Conservation (phyloP, 2,797 vertebrate genomes). For the Linurgus olivaceus region DNA sequence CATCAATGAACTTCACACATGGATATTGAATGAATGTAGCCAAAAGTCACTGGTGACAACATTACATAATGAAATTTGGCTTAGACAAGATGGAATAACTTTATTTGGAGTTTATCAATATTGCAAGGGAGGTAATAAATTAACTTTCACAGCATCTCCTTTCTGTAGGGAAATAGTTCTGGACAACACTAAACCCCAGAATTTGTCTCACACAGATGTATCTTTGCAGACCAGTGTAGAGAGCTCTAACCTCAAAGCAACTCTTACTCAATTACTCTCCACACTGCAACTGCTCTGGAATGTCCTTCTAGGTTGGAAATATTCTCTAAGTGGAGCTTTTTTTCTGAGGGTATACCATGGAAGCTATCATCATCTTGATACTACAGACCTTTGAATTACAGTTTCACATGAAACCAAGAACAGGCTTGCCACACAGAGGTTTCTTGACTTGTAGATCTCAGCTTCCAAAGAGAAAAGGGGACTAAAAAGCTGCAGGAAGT, state of each 20-base stretch:
- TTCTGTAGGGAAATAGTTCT: not conserved
- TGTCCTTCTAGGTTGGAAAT: not conserved
- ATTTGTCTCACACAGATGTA: not conserved
- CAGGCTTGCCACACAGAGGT: not conserved
- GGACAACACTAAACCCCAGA: not conserved
- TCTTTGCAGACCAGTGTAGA: not conserved
- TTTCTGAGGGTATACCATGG: not conserved
- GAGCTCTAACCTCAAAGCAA: not conserved
- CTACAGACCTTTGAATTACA: not conserved
- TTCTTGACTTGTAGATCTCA: not conserved
- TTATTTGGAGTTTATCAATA: not conserved
- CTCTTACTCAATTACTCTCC: not conserved
- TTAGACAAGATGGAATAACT: not conserved
- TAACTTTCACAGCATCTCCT: not conserved
- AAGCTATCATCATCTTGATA: not conserved
- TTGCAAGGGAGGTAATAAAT: not conserved
- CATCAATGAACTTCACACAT: not conserved
- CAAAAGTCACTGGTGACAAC: not conserved
- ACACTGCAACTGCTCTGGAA: not conserved
- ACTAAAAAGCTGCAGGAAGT: not conserved
- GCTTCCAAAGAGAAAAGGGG: not conserved
- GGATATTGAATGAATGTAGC: rapidly evolving
- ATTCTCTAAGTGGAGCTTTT: not conserved
- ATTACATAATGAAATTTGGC: not conserved
- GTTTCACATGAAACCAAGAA: not conserved